phyloP scores from a whole-genome alignment of 2,888 invertebrate genomes.

The Vesta saturnalis region DNA sequence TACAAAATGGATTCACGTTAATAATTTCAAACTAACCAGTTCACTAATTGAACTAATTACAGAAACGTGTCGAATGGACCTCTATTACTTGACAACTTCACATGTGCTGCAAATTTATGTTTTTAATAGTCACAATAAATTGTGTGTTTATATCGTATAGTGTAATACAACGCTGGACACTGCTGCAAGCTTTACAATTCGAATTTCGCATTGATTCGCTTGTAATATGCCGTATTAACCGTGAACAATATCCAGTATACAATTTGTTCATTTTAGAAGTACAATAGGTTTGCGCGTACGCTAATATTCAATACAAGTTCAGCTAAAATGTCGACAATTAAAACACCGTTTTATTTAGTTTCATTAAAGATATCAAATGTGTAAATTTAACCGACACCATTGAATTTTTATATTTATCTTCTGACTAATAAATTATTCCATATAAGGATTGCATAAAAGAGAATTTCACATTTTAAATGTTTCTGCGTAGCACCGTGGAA shows the following conservation, averaged over 20 bases:
- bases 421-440: too few relatives aligned
- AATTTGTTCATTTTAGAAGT: slow-evolving; percentile 25
- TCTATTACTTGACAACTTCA: slow-evolving; percentile 60
- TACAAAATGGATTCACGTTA: slow-evolving; percentile 35
- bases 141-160: slow-evolving; percentile 56
- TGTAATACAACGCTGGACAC: slow-evolving; percentile 53
- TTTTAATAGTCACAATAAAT: slow-evolving; percentile 62
- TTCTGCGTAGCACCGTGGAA: too few relatives aligned
- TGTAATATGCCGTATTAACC: slow-evolving; percentile 44
- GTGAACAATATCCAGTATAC: slow-evolving; percentile 27
- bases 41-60: slow-evolving; percentile 62
- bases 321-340: background rate
- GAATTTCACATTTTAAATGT: too few relatives aligned
- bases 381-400: too few relatives aligned
- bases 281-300: slow-evolving; percentile 15
- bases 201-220: slow-evolving; percentile 43
- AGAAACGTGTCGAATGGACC: slow-evolving; percentile 61
- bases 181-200: slow-evolving; percentile 45
- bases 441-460: too few relatives aligned
- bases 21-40: slow-evolving; percentile 53
- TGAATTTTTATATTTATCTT: too few relatives aligned
- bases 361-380: too few relatives aligned
- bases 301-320: background rate
- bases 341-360: background rate
- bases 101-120: slow-evolving; percentile 61